Conservation (phyloP, 2,797 vertebrate species). For the Gobio occitaniae region DNA sequence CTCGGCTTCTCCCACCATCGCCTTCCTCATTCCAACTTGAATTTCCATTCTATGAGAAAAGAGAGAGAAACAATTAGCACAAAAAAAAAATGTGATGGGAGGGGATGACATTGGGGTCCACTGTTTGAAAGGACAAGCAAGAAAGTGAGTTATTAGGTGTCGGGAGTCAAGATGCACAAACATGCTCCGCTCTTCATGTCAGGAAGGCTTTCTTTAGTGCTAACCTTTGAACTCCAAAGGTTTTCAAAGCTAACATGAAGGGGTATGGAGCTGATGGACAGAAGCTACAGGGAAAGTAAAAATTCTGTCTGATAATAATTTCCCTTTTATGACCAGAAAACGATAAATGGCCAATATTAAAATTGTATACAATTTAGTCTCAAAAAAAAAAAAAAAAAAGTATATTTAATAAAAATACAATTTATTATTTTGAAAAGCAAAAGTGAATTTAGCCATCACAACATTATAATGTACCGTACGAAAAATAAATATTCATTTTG, state of each 20-base stretch:
- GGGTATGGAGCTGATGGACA: neutral
- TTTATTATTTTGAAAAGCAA: no score
- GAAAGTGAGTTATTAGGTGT: conserved; percentile 40
- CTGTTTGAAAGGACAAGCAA: conserved; percentile 19
- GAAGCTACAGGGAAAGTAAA: neutral
- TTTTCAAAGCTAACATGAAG: conserved; percentile 15
- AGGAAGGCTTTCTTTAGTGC: conserved; percentile 12
- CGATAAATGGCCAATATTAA: neutral
- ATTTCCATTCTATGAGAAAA: conserved; percentile 78
- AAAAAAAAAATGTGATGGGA: conserved; percentile 16
- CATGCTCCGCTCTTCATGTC: conserved; percentile 19
- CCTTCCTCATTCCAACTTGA: conserved; percentile 87
- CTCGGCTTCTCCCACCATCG: conserved; percentile 85
- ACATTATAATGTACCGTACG: no score
- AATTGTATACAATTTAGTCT: neutral
- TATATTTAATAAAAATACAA: no score
- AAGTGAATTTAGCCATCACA: no score
- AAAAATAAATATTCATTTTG: no score
- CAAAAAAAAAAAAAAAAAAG: no score
- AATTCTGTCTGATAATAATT: neutral
- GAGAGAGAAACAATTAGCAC: conserved; percentile 25
- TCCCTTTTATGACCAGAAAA: neutral
- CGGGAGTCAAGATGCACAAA: conserved; percentile 41
- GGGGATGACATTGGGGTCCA: neutral
- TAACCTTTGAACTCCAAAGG: conserved; percentile 29